phyloP scores from a whole-genome alignment of 2,113 vertebrate genomes.

The human (Homo sapiens) region DNA sequence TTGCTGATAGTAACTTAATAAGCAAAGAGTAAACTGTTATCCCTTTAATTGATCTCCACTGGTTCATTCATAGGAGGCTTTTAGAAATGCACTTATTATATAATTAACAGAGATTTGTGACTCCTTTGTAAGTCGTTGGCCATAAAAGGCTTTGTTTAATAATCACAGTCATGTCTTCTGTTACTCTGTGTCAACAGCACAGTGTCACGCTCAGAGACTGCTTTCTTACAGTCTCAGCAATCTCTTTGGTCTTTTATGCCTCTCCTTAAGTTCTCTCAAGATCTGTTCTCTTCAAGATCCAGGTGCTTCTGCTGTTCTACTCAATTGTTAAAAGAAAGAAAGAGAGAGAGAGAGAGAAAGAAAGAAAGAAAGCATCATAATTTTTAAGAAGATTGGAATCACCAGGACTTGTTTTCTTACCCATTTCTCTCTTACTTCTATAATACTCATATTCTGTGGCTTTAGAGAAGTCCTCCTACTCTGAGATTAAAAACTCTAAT shows the following conservation, averaged over 20 bases:
- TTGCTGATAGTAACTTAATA: conserved; percentile 63
- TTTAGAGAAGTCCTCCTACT: not conserved
- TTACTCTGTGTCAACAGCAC: not conserved
- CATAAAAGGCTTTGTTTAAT: conserved; percentile 30
- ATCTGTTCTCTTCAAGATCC: not conserved
- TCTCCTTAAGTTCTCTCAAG: not conserved
- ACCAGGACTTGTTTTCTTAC: not conserved
- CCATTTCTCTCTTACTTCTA: conserved; percentile 2
- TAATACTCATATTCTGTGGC: not conserved
- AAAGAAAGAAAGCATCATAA: not conserved
- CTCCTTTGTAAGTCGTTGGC: conserved; percentile 24
- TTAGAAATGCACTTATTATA: conserved; percentile 49
- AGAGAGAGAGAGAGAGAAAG: not conserved
- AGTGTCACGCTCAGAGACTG: not conserved
- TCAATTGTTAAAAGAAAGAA: not conserved
- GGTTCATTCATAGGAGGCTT: conserved; percentile 43
- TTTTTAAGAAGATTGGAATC: not conserved
- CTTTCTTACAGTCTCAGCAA: conserved; percentile 4
- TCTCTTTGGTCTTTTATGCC: not conserved
- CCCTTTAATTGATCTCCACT: conserved; percentile 56
- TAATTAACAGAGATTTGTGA: conserved; percentile 53
- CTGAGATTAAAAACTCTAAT: conserved; percentile 1
- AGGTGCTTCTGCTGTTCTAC: not conserved
- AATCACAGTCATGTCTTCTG: not conserved
- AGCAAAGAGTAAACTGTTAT: conserved; percentile 65